A percentile compares a stretch with the other conserved stretches of the same genome.
These are phyloP conservation scores for Aplysina aerophoba DNA, from an alignment of 37 sponge, comb jelly and placozoan species.

Conservation along the genomic window DNA sequence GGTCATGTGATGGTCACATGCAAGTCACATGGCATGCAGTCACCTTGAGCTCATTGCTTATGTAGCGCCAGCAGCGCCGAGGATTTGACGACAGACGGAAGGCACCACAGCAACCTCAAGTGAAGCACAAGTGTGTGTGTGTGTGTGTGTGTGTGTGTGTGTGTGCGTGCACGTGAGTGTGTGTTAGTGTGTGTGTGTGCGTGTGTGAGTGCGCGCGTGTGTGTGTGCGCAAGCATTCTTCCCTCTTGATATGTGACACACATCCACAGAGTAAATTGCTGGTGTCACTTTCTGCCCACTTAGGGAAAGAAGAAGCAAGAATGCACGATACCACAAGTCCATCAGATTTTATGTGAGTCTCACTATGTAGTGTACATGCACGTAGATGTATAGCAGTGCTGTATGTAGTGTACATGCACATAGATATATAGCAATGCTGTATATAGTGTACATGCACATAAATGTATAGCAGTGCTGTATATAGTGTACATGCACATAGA, in stretches of 20 bases:
- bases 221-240: background rate
- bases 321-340: slow-evolving; percentile 1
- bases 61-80: background rate
- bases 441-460: background rate
- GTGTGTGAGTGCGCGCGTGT: background rate
- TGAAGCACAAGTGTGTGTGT: slow-evolving; percentile 28
- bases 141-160: slow-evolving; percentile 2
- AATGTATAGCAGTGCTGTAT: background rate
- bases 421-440: no score
- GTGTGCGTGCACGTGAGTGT: slow-evolving; percentile 8
- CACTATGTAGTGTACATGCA: background rate
- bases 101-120: slow-evolving; percentile 11
- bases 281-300: no score
- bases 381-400: background rate
- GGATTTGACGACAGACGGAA: slow-evolving; percentile 15
- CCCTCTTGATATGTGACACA: background rate
- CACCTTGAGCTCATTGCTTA: background rate
- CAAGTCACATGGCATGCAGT: background rate
- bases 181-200: background rate
- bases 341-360: slow-evolving; percentile 25
- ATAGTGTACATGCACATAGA: background rate
- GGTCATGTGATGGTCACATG: background rate
- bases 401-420: background rate
- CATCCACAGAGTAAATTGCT: background rate
- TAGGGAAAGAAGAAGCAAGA: slow-evolving; percentile 28